A percentile compares a stretch with the other conserved stretches of the same genome.
These are phyloP conservation scores for Heliconius hortense DNA, from an alignment of 2,888 invertebrate species.

Conservation along the genomic window DNA sequence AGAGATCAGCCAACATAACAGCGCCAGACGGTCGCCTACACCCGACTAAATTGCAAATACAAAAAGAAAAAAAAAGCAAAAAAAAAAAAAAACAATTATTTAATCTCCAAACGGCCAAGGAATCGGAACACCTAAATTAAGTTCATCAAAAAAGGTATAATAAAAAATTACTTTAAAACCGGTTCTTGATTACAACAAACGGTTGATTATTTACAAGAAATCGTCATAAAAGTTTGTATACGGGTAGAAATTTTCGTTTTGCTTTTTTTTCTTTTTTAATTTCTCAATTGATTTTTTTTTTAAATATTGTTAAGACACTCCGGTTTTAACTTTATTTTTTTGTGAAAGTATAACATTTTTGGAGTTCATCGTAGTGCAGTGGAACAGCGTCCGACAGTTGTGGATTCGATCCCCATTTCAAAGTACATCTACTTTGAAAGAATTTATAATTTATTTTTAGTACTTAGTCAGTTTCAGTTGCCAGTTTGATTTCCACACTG, in stretches of 20 bases:
- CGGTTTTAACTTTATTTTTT: neutral
- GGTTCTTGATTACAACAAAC: constrained; percentile 55
- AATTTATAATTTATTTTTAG: no score
- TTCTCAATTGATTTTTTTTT: neutral
- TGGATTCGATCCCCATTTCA: no score
- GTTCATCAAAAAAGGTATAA: constrained; percentile 37
- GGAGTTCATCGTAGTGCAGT: no score
- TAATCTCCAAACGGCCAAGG: constrained; percentile 29
- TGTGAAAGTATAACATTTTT: no score
- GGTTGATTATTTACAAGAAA: constrained; percentile 38
- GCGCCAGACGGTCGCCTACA: constrained; percentile 12
- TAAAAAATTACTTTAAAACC: constrained; percentile 49
- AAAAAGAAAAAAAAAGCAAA: constrained; percentile 27
- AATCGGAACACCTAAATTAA: constrained; percentile 37
- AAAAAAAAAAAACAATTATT: constrained; percentile 29
- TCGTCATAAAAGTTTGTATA: constrained; percentile 34
- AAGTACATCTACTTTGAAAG: no score
- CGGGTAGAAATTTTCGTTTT: constrained; percentile 40
- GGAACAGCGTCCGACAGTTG: no score
- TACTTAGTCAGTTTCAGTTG: no score
- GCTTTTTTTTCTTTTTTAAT: neutral
- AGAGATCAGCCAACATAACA: neutral
- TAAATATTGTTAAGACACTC: neutral
- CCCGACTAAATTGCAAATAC: constrained; percentile 22
- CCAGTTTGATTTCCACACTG: no score